Conservation (phyloP, 2,888 invertebrate species). For the Meta bourneti region DNA sequence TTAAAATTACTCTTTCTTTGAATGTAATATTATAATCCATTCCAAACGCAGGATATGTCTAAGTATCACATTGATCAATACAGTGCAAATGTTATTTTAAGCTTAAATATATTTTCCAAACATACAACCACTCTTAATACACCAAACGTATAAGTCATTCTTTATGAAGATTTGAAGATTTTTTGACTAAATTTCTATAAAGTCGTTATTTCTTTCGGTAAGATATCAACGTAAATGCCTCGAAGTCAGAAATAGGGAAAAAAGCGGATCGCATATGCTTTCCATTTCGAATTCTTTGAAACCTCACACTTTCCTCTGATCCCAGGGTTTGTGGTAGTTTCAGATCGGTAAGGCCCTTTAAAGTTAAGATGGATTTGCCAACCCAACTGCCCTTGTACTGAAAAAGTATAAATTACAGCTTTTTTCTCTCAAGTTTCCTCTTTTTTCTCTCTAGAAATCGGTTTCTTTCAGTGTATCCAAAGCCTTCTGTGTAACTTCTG, state of each 20-base stretch:
- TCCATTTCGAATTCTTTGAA: constrained; percentile 6
- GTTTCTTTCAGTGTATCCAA: constrained; percentile 44
- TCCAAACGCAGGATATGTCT: no score
- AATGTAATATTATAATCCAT: no score
- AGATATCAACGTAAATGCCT: background rate
- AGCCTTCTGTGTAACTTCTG: constrained; percentile 10
- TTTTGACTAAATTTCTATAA: background rate
- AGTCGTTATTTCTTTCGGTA: background rate
- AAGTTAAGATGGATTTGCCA: constrained; percentile 46
- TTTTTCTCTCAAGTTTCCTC: background rate
- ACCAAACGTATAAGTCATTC: background rate
- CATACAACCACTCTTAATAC: no score
- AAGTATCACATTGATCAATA: no score
- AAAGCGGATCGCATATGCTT: background rate
- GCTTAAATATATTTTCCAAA: no score
- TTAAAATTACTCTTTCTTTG: no score
- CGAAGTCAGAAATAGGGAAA: background rate
- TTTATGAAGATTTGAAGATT: background rate
- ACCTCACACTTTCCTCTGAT: constrained; percentile 3
- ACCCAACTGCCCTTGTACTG: background rate
- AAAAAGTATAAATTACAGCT: constrained; percentile 55
- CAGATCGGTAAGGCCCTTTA: constrained; percentile 22
- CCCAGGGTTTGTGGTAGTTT: constrained; percentile 27
- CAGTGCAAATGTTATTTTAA: no score
- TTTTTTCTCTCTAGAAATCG: background rate